phyloP scores from a whole-genome alignment of 2,113 vertebrate genomes.

The Tetraodon nigroviridis region DNA sequence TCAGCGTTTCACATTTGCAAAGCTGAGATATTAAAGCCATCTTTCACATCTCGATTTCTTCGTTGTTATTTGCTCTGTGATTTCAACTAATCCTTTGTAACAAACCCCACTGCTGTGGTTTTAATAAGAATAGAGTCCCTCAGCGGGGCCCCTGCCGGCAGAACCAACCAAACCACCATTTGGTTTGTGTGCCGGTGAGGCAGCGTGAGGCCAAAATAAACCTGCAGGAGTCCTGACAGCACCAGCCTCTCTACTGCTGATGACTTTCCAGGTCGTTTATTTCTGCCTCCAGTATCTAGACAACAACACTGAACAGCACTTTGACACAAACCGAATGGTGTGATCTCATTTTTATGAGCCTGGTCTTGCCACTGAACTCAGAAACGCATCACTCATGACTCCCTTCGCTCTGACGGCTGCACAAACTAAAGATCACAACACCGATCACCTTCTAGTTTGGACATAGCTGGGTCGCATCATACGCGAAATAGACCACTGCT shows the following conservation, averaged over 20 bases:
- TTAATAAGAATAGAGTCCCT: slow-evolving; percentile 1
- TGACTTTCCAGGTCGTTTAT: slow-evolving; percentile 17
- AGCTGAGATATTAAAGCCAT: background rate
- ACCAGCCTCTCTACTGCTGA: slow-evolving; percentile 7
- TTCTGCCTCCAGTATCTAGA: slow-evolving; percentile 1
- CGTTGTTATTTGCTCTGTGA: background rate
- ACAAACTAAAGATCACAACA: no score
- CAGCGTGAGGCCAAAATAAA: slow-evolving; percentile 17
- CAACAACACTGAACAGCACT: background rate
- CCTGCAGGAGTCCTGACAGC: slow-evolving; percentile 16
- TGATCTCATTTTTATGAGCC: background rate
- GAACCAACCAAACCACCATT: slow-evolving; percentile 1
- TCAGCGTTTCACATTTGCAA: background rate
- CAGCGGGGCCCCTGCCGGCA: background rate
- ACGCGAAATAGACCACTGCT: no score
- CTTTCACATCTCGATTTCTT: background rate
- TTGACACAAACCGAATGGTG: slow-evolving; percentile 1
- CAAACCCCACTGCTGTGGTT: background rate
- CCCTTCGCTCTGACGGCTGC: slow-evolving; percentile 3
- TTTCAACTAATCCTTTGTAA: background rate
- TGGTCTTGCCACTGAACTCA: background rate
- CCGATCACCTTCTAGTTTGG: no score
- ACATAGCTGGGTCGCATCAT: no score
- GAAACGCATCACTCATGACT: slow-evolving; percentile 37
- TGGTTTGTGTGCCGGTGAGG: slow-evolving; percentile 16